phyloP scores from a whole-genome alignment of 2,797 vertebrate genomes.

The Ataeniobius toweri region DNA sequence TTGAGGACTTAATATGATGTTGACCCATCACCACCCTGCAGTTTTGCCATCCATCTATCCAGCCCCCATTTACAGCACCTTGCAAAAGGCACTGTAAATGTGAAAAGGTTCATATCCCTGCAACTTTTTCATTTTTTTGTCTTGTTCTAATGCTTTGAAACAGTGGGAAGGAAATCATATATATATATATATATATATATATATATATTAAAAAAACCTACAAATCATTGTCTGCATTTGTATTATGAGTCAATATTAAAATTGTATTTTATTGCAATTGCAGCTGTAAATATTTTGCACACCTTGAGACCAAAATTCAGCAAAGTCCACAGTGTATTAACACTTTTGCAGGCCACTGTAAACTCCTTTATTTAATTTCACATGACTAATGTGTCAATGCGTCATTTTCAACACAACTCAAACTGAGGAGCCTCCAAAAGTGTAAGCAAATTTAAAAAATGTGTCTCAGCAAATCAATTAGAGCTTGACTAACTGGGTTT shows the following conservation, averaged over 20 bases:
- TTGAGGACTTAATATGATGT: conserved; percentile 72
- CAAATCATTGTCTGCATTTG: no score
- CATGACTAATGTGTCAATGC: conserved; percentile 46
- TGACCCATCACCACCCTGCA: conserved; percentile 48
- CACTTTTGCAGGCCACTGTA: conserved; percentile 3
- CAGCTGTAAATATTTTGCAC: not conserved
- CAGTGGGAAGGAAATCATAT: not conserved
- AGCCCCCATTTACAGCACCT: conserved; percentile 42
- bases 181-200: no score
- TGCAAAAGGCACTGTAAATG: conserved; percentile 1
- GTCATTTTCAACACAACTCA: conserved; percentile 38
- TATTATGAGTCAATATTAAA: not conserved
- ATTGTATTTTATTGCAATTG: not conserved
- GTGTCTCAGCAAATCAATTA: conserved; percentile 1
- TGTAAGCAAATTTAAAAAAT: conserved; percentile 67
- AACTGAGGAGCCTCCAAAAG: conserved; percentile 63
- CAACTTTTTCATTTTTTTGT: not conserved
- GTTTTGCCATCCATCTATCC: conserved; percentile 56
- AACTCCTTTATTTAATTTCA: conserved; percentile 29
- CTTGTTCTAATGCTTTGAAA: no score
- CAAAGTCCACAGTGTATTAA: not conserved
- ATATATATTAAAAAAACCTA: no score
- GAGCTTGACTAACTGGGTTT: conserved; percentile 87
- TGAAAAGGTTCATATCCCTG: not conserved
- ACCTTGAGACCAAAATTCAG: not conserved